Conservation (phyloP, 1,140 invertebrate genomes). For the Drosophila mojavensis region DNA sequence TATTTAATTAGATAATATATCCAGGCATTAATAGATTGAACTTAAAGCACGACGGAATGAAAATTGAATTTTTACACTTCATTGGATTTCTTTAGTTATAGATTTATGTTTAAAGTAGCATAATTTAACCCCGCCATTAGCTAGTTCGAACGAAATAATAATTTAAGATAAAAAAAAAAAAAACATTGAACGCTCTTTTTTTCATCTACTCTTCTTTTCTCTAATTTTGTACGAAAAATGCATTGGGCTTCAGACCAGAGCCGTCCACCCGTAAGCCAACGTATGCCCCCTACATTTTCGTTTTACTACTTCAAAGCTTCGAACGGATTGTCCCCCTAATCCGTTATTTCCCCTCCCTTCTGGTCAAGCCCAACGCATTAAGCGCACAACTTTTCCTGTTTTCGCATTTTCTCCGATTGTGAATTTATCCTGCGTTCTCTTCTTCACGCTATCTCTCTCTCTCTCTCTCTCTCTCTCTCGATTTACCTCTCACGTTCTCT, state of each 20-base stretch:
- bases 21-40: constrained; percentile 41
- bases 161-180: constrained; percentile 37
- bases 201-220: neutral
- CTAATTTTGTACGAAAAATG: constrained; percentile 18
- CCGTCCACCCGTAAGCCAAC: neutral
- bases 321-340: neutral
- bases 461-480: neutral
- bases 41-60: constrained; percentile 69
- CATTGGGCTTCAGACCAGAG: constrained; percentile 6
- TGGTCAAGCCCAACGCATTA: neutral
- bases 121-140: constrained; percentile 71
- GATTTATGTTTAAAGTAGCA: constrained; percentile 60
- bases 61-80: constrained; percentile 43
- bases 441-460: neutral
- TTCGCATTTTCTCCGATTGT: neutral
- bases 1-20: constrained; percentile 49
- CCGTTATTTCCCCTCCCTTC: neutral
- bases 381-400: constrained; percentile 2
- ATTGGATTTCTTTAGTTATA: constrained; percentile 34
- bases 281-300: neutral
- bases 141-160: constrained; percentile 62
- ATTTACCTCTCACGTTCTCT: constrained; percentile 4
- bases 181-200: constrained; percentile 15
- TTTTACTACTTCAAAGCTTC: neutral
- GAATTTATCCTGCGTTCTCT: constrained; percentile 4